Evolutionary conservation across 2,797 vertebrate species (phyloP), one percentile per base, ranked within the genome.

Genomic region (Sternarchorhynchus goeldii): DNA sequence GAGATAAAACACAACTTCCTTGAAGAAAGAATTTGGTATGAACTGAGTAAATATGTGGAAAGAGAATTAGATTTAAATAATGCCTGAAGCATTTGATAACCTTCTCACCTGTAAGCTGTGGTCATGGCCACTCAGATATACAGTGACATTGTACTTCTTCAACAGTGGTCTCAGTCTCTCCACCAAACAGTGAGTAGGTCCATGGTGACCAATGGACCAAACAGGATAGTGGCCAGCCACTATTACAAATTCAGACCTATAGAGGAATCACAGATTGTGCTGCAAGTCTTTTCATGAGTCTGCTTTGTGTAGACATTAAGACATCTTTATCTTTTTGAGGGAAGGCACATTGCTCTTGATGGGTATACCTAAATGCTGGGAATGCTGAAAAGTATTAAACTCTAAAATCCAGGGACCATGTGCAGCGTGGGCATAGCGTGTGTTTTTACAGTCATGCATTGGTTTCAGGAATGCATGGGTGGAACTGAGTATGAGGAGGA

Each of bases 201-300:
- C 91, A 8, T 93, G 92, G 77, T 91, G 77, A 4, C 92, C 91
- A 1, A 92, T 88, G n/a, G 91, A 92, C 92, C 91, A 92, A 17
- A 93, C 88, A 1, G 92, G 91, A 76, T 91, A 93, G 64, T 93
- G 92, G 60, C 91, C 91, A 12, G 90, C 91, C 59, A 92, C 91
- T 67, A 92, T 50, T 3, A 92, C 76, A 50, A 86, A 92, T 57
- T 91, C 90, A 32, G 91, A 90, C 86, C 90, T 92, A 76, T 56
- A 20, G 73, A 18, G 31, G 0, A 77, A 59, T 21, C 74, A 63
- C 4, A 58, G 56, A 31, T 50, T 2, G n/a, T 7, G 34, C 34
- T 36, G 34, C 6, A 36, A 36, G 6, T 36, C 34, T 50, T 50
- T 10, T 50, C 45, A 50, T 12, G 45, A 50, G 12, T 50, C 45